These are phyloP conservation scores for Tribolium madens DNA, from an alignment of 1,140 invertebrate genomes.

Conservation along the genomic window DNA sequence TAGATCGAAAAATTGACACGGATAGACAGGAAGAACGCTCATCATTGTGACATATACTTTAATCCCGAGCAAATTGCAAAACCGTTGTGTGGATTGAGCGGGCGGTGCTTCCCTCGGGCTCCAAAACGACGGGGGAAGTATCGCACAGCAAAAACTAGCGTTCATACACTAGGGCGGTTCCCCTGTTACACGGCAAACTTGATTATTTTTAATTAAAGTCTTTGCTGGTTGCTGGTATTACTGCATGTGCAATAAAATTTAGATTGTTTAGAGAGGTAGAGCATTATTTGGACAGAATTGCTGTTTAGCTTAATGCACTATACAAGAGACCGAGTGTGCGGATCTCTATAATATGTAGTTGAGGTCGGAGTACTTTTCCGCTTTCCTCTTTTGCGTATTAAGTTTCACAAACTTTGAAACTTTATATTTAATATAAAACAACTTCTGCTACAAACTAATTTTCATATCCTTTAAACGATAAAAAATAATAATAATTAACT, in stretches of 20 bases:
- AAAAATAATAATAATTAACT: no score
- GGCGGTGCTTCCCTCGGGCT: constrained; percentile 1
- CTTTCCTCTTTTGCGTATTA: no score
- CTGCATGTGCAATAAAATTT: constrained; percentile 32
- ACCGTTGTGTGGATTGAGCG: background rate
- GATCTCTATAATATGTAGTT: background rate
- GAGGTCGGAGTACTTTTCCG: no score
- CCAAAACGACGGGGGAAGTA: background rate
- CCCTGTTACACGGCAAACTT: constrained; percentile 30
- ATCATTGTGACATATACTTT: constrained; percentile 2
- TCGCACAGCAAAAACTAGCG: constrained; percentile 10
- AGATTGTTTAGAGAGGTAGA: constrained; percentile 15
- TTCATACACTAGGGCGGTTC: background rate
- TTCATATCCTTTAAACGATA: no score
- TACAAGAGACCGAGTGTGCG: background rate
- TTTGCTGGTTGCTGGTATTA: background rate
- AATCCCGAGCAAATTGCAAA: constrained; percentile 25
- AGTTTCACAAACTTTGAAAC: no score
- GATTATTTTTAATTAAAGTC: constrained; percentile 38
- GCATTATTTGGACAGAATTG: background rate
- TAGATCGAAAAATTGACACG: constrained; percentile 21
- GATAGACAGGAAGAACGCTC: background rate
- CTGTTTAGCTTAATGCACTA: background rate
- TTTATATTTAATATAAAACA: no score
- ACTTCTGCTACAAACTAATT: no score